phyloP scores from a whole-genome alignment of 30 jellyfish, hydroid and myxozoan species.

The Cassiopea andromeda region DNA sequence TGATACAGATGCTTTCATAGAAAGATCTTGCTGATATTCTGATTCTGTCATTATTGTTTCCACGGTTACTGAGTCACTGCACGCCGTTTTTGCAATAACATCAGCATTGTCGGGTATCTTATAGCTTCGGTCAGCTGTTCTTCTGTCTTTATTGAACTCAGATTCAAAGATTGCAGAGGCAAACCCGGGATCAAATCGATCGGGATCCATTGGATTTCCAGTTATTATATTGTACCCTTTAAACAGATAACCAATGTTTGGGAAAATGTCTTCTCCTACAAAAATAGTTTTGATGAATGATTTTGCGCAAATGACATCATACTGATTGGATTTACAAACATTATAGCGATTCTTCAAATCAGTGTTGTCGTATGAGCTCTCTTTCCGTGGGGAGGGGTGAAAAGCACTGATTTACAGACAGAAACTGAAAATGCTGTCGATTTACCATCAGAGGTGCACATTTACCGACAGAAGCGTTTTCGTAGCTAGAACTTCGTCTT shows the following conservation, averaged over 20 bases:
- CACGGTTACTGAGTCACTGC: conserved; percentile 35
- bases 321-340: too few relatives aligned
- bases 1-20: conserved; percentile 28
- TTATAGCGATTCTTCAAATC: too few relatives aligned
- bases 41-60: conserved; percentile 37
- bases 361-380: too few relatives aligned
- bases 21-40: conserved; percentile 38
- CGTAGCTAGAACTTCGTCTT: too few relatives aligned
- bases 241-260: conserved; percentile 55
- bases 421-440: too few relatives aligned
- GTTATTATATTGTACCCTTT: conserved; percentile 48
- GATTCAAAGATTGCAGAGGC: conserved; percentile 18
- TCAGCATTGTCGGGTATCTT: conserved; percentile 40
- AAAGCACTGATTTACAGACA: too few relatives aligned
- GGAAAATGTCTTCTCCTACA: not conserved
- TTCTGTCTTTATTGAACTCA: conserved; percentile 6
- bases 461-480: too few relatives aligned
- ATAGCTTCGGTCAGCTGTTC: conserved; percentile 35
- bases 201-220: conserved; percentile 56
- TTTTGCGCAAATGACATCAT: too few relatives aligned
- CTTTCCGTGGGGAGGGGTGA: too few relatives aligned
- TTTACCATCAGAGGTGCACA: too few relatives aligned
- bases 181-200: conserved; percentile 47
- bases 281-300: not conserved
- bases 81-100: conserved; percentile 24